Evolutionary conservation across 2,113 vertebrate genomes (phyloP).

Genomic region (Thalassoma bifasciatum): DNA sequence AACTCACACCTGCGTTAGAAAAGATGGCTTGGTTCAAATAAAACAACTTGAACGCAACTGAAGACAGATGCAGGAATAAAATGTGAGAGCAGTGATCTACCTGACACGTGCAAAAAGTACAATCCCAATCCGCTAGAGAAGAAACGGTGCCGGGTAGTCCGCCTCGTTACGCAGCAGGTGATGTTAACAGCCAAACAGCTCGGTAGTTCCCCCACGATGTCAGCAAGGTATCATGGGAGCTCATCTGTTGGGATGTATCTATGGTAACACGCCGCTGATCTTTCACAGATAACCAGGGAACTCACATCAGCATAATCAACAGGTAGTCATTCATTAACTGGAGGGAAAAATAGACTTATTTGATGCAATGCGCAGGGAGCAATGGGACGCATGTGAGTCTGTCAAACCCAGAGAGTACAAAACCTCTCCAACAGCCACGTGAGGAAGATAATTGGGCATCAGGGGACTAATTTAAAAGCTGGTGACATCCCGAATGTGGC

Average conservation of each 20-base stretch:
- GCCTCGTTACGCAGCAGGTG: conserved; percentile 31
- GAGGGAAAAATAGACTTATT: neutral
- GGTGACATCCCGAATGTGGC: conserved; percentile 43
- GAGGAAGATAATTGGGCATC: conserved; percentile 77
- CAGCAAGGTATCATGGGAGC: conserved; percentile 63
- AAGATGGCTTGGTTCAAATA: neutral
- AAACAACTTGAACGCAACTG: neutral
- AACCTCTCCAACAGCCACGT: conserved; percentile 6
- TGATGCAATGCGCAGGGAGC: neutral
- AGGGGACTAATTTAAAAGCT: conserved; percentile 63
- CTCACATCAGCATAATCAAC: conserved; percentile 20
- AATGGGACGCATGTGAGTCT: neutral
- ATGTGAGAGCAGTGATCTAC: neutral
- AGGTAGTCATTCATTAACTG: conserved; percentile 29
- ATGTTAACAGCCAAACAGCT: conserved; percentile 1
- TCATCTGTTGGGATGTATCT: conserved; percentile 80
- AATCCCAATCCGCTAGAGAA: neutral
- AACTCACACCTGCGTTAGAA: neutral
- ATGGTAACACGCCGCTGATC: conserved; percentile 77
- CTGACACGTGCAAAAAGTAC: neutral
- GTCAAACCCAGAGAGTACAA: neutral
- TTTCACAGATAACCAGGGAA: conserved; percentile 28
- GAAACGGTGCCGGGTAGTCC: neutral
- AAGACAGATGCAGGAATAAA: neutral
- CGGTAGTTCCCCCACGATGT: conserved; percentile 18